Percentiles rank a stretch among this genome's conserved stretches.
phyloP scores from a whole-genome alignment of 2,797 vertebrate species.

The Rhyacichthys aspro region DNA sequence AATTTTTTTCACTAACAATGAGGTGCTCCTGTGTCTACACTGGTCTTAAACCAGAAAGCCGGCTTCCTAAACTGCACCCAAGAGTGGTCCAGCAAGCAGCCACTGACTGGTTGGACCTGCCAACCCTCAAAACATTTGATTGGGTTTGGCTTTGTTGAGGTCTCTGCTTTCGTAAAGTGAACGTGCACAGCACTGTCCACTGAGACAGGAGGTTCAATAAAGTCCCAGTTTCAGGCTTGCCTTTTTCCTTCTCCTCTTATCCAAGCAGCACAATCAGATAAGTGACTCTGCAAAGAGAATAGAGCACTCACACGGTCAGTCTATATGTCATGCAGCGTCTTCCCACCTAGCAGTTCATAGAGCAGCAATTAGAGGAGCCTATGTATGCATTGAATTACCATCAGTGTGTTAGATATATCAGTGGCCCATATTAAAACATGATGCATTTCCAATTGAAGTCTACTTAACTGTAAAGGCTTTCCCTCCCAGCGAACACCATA shows the following conservation, averaged over 20 bases:
- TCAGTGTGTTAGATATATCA: conserved; percentile 36
- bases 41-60: conserved; percentile 54
- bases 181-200: conserved; percentile 39
- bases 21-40: conserved; percentile 25
- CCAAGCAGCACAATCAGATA: conserved; percentile 66
- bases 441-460: conserved; percentile 14
- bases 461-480: conserved; percentile 22
- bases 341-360: conserved; percentile 30
- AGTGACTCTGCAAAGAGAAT: conserved; percentile 50
- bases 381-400: conserved; percentile 47
- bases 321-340: conserved; percentile 52
- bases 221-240: conserved; percentile 53
- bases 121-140: conserved; percentile 71
- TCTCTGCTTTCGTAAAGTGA: conserved; percentile 54
- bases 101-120: conserved; percentile 76
- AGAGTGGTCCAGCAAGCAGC: conserved; percentile 61
- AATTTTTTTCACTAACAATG: conserved; percentile 36
- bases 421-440: conserved; percentile 32
- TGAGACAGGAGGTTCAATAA: conserved; percentile 67
- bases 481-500: conserved; percentile 15
- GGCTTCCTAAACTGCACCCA: conserved; percentile 59
- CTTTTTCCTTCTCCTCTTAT: conserved; percentile 55
- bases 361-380: conserved; percentile 56
- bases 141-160: conserved; percentile 68
- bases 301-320: conserved; percentile 37